Evolutionary conservation across 1,140 invertebrate genomes (phyloP), one percentile per base, ranked within the genome.

Genomic region (Pseudobourletiella spinata): DNA sequence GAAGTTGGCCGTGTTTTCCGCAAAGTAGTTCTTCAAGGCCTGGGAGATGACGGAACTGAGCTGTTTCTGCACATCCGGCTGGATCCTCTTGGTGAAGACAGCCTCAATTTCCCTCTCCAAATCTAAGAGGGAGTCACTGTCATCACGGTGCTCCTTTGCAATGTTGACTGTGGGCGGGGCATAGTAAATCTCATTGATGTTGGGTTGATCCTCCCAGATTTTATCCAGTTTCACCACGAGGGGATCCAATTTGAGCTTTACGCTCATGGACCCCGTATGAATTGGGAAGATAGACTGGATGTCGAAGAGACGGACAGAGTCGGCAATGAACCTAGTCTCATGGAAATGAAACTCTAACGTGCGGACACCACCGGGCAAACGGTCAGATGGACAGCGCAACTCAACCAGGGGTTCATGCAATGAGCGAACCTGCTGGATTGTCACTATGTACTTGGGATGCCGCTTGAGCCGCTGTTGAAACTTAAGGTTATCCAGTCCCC

Each of bases 231-330:
- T 30, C 11, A 68, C 61, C 6, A 68, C 48, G 16, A 68, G 50
- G 14, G 63, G 60, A 35, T 68, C 63, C 63, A 68, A 28, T 25
- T 63, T 68, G 8, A 68, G 22, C 39, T 65, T 65, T 4, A 68
- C 59, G n/a, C 20, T 54, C 52, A 68, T 32, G 1, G 46, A 28
- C 1, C 66, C 66, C 0, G 66, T 55, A 26, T 68, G 66, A 2
- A 68, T 61, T 15, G 66, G 66, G 44, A 68, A 68, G 14, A 68
- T 68, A 6, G 63, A 65, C 22, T 65, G 54, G 44, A 68, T 68
- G 44, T 68, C 66, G 54, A 68, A 68, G 11, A 68, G 60, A 22
- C 66, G 63, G 15, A 68, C 66, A 1, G 63, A 61, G 6, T 64
- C 66, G 6, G 66, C 66, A 20, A 30, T 46, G 32, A 62, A 48